A percentile compares a stretch with the other conserved stretches of the same genome.
Evolutionary conservation across 2,888 invertebrate genomes (phyloP).

Genomic region (Pardosa pseudoannulata): DNA sequence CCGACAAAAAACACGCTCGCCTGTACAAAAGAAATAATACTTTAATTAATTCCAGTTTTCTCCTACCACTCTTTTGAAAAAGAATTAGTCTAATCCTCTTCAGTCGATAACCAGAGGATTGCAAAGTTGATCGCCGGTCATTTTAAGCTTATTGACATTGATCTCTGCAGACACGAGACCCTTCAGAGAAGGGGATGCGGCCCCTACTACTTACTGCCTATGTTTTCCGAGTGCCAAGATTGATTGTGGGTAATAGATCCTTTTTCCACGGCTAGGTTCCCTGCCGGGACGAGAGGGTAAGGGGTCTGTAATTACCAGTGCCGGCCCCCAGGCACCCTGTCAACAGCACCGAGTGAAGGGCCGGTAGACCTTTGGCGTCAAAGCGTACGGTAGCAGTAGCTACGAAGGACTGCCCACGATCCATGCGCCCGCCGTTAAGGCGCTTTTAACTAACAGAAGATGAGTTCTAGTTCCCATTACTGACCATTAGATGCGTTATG

Average conservation of each 20-base stretch:
- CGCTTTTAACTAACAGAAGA: not conserved
- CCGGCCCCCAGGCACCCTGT: constrained; percentile 8
- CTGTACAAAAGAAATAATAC: too few relatives aligned
- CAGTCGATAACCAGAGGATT: not conserved
- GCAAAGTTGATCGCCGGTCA: not conserved
- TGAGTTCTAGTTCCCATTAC: not conserved
- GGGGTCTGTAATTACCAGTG: not conserved
- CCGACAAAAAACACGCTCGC: too few relatives aligned
- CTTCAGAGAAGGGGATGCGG: not conserved
- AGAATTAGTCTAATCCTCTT: too few relatives aligned
- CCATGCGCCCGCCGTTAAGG: not conserved
- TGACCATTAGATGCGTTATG: not conserved
- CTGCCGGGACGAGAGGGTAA: not conserved
- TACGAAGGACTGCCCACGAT: not conserved
- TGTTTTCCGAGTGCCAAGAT: constrained; percentile 11
- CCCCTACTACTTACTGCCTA: not conserved
- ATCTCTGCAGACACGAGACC: constrained; percentile 11
- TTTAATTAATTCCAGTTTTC: too few relatives aligned
- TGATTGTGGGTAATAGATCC: constrained; percentile 13
- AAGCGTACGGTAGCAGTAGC: not conserved
- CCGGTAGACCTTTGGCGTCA: not conserved
- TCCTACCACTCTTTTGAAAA: too few relatives aligned
- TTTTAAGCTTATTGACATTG: not conserved
- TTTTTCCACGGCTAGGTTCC: not conserved
- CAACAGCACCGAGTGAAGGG: not conserved